These are phyloP conservation scores for Helicoverpa assulta DNA, from an alignment of 2,888 invertebrate species.

Conservation along the genomic window DNA sequence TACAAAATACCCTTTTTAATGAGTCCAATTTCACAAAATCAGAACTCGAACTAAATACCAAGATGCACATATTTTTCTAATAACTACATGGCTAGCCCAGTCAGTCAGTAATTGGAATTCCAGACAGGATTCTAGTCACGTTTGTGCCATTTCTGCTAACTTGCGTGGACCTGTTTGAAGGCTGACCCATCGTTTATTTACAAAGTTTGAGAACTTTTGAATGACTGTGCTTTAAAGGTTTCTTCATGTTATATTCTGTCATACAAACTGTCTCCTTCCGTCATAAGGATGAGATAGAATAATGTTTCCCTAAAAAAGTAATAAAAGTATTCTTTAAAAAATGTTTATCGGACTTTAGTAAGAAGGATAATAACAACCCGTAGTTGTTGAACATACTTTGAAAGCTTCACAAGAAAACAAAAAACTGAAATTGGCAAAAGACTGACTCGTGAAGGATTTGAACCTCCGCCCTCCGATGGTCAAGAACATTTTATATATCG, in stretches of 20 bases:
- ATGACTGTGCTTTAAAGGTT: not conserved
- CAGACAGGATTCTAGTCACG: conserved; percentile 35
- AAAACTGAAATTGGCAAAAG: conserved; percentile 7
- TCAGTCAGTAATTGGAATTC: conserved; percentile 44
- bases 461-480: conserved; percentile 69
- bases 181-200: conserved; percentile 16
- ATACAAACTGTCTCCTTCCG: too few relatives aligned
- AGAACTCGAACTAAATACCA: not conserved
- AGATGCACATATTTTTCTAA: conserved; percentile 14
- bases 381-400: too few relatives aligned
- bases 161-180: conserved; percentile 36
- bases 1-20: not conserved
- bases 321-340: too few relatives aligned
- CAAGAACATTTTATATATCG: conserved; percentile 60
- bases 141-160: conserved; percentile 39
- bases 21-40: not conserved
- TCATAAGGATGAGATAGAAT: too few relatives aligned
- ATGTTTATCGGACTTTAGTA: too few relatives aligned
- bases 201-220: not conserved
- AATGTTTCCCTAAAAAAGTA: too few relatives aligned
- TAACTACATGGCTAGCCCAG: not conserved
- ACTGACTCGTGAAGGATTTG: conserved; percentile 70
- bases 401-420: not conserved
- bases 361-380: too few relatives aligned
- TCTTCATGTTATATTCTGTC: too few relatives aligned